Evolutionary conservation across 2,888 invertebrate genomes (phyloP).

Genomic region (Homarus gammarus): DNA sequence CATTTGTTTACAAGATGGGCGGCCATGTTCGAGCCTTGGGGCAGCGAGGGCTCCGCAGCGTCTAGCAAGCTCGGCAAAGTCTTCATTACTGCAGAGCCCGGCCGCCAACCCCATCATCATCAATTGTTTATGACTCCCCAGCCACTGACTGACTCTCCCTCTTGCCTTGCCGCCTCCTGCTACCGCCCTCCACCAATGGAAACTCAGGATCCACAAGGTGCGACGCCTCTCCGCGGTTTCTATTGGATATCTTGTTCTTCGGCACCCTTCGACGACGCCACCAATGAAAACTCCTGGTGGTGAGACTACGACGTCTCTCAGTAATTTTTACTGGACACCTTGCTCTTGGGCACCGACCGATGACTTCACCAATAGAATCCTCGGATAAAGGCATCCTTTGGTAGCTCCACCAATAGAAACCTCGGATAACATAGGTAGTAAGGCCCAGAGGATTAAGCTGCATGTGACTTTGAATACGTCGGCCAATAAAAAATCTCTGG

Average conservation of each 20-base stretch:
- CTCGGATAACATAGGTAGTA: neutral
- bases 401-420: neutral
- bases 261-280: neutral
- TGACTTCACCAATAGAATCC: neutral
- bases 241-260: slow-evolving; percentile 13
- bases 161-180: slow-evolving; percentile 31
- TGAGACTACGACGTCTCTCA: neutral
- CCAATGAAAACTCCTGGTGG: slow-evolving; percentile 20
- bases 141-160: slow-evolving; percentile 62
- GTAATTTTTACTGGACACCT: neutral
- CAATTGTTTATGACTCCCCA: slow-evolving; percentile 62
- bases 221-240: slow-evolving; percentile 26
- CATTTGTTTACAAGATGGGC: slow-evolving; percentile 66
- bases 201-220: slow-evolving; percentile 19
- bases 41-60: slow-evolving; percentile 63
- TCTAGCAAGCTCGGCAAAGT: slow-evolving; percentile 68
- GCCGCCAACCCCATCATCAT: slow-evolving; percentile 62
- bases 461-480: too few relatives aligned
- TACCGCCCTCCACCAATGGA: slow-evolving; percentile 53
- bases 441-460: neutral
- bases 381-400: neutral
- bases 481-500: too few relatives aligned
- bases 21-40: slow-evolving; percentile 64
- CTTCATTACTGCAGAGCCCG: slow-evolving; percentile 62
- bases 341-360: neutral